A percentile compares a stretch with the other conserved stretches of the same genome.
phyloP scores from a whole-genome alignment of 2,113 vertebrate genomes.

The Narcine bancroftii region DNA sequence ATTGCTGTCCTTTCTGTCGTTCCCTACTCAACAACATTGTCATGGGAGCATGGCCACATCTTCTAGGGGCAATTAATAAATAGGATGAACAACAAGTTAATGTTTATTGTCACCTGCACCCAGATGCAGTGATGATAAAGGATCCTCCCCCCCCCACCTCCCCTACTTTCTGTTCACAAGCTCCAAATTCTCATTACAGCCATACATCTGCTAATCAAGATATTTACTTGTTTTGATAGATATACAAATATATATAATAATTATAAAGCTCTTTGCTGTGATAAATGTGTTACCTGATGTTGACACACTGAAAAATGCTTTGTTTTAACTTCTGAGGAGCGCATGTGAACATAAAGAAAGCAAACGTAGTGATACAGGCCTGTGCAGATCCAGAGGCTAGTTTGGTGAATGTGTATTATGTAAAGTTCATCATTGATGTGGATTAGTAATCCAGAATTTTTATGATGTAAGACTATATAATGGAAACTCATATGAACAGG shows the following conservation, averaged over 20 bases:
- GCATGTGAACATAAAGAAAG: background rate
- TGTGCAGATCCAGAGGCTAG: background rate
- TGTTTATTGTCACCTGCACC: too few species aligned
- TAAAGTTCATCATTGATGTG: background rate
- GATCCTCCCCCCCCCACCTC: background rate
- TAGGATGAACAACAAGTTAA: too few species aligned
- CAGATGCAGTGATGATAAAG: background rate
- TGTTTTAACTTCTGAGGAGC: background rate
- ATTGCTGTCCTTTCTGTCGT: too few species aligned
- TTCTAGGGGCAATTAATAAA: too few species aligned
- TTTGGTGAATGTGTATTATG: background rate
- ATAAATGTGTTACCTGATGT: background rate
- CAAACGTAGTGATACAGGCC: background rate
- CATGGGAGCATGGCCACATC: too few species aligned
- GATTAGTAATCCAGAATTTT: background rate
- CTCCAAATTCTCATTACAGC: background rate
- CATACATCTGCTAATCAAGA: background rate
- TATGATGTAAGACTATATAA: background rate
- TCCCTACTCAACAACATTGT: too few species aligned
- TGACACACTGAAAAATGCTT: background rate
- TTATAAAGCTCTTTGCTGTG: background rate
- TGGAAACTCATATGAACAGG: background rate
- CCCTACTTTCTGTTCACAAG: background rate
- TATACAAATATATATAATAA: background rate
- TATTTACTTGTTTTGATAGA: background rate